Conservation (phyloP, 2,888 invertebrate genomes). For the Actias luna region DNA sequence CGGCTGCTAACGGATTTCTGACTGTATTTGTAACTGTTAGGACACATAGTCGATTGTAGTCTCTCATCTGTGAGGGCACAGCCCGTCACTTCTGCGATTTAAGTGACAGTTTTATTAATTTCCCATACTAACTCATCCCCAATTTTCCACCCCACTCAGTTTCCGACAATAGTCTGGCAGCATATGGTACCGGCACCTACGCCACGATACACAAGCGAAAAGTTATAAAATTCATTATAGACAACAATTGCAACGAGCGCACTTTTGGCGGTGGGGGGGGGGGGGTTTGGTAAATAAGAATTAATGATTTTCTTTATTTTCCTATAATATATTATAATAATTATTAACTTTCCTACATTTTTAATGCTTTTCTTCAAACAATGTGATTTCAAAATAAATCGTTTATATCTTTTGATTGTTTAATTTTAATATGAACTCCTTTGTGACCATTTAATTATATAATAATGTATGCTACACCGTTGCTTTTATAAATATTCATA, state of each 20-base stretch:
- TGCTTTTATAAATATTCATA: constrained; percentile 3
- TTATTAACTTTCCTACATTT: background rate
- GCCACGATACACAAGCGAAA: constrained; percentile 15
- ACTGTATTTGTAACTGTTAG: constrained; percentile 43
- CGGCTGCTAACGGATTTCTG: constrained; percentile 36
- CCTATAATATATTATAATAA: background rate
- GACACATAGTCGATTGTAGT: constrained; percentile 48
- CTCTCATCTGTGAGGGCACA: constrained; percentile 52
- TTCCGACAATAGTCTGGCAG: constrained; percentile 68
- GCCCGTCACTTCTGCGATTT: constrained; percentile 77
- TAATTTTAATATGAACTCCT: background rate
- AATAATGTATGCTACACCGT: background rate
- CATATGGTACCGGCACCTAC: constrained; percentile 63
- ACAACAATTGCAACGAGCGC: background rate
- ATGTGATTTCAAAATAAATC: background rate
- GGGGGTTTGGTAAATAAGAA: too few species aligned
- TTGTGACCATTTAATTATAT: background rate
- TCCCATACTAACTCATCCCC: constrained; percentile 77
- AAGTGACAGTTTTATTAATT: constrained; percentile 91
- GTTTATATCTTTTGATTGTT: background rate
- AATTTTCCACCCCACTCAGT: constrained; percentile 70
- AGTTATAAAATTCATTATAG: constrained; percentile 18
- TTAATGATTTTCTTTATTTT: too few species aligned
- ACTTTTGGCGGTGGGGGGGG: too few species aligned
- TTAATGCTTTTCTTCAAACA: background rate